phyloP scores from a whole-genome alignment of 2,888 invertebrate species.

The Xanthorhoe spadicearia region DNA sequence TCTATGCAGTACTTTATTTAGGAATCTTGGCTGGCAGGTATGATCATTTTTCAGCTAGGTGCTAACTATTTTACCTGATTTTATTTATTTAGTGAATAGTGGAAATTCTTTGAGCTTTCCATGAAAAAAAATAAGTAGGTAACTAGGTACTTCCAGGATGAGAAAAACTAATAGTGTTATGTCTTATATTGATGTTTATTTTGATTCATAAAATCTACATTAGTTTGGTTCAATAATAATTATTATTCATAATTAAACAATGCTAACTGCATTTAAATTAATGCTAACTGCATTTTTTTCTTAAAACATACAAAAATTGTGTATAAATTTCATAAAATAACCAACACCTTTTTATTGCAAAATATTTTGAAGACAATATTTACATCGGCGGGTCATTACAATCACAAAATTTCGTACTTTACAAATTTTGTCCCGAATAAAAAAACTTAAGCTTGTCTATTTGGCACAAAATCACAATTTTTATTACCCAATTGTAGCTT shows the following conservation, averaged over 20 bases:
- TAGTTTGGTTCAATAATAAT: slow-evolving; percentile 76
- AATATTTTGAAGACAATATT: slow-evolving; percentile 52
- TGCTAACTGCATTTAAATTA: slow-evolving; percentile 69
- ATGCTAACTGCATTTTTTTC: slow-evolving; percentile 72
- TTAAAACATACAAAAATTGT: slow-evolving; percentile 31
- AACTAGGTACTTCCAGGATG: background rate
- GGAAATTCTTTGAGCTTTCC: no score
- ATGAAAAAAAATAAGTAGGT: background rate
- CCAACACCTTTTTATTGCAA: slow-evolving; percentile 68
- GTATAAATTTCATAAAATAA: slow-evolving; percentile 36
- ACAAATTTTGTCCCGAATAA: slow-evolving; percentile 81
- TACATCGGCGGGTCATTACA: slow-evolving; percentile 68
- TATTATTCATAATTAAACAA: slow-evolving; percentile 51
- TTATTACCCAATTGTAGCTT: slow-evolving; percentile 38
- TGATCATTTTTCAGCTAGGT: no score
- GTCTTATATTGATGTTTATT: slow-evolving; percentile 55
- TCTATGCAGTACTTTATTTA: no score
- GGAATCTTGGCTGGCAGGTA: no score
- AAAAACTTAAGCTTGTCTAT: slow-evolving; percentile 66
- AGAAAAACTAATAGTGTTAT: slow-evolving; percentile 55
- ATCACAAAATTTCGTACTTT: slow-evolving; percentile 48
- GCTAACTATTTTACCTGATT: no score
- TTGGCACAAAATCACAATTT: slow-evolving; percentile 77
- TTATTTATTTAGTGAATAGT: no score
- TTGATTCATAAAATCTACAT: slow-evolving; percentile 70